Evolutionary conservation across 2,888 invertebrate genomes (phyloP), one percentile per base, ranked within the genome.

Genomic region (Callyntrura guangdongensis): DNA sequence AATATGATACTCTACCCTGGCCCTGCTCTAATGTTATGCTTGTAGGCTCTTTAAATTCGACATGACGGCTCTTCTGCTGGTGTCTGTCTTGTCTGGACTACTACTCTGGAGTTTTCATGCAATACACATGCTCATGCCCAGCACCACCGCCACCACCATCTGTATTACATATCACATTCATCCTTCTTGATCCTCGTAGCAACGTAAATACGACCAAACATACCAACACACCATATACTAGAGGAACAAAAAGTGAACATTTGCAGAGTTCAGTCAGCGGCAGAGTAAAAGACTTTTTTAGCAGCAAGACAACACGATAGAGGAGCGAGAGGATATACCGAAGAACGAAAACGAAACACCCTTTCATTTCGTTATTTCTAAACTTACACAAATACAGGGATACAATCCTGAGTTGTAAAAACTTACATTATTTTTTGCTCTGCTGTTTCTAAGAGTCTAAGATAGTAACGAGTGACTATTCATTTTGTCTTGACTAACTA

Each of bases 301-400:
- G 14, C 6, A 74, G 74, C 47, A 4, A 22, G 47, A 47, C 12
- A 47, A 72, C 47, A 74, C 6, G 12, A 49, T 17, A 72, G 14
- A 14, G 8, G 9, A 45, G 45, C 36, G 69, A 45, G 64, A 36
- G 36, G 36, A 36, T 36, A 36, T 36, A 36, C 36, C 20, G 22
- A 61, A 20, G 22, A 49, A 74, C 22, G 74, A 74, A 36, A 74
- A 74, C 74, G 74, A 74, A 74, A 74, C 74, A 74, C 74, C 74
- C 74, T 74, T 25, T 74, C 74, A 49, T 74, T 74, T 74, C 74
- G 47, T 74, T 74, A 74, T 49, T 67, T 9, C n/a, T 45, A 69
- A 36, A 69, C 45, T 14, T 64, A 36, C 2, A 36, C 45, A 69
- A 64, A 27, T 11, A 64, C 64, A 25, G 25, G 27, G 25, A 17